A percentile compares a stretch with the other conserved stretches of the same genome.
Conservation (phyloP, 2,888 invertebrate species). For the Caenorhabditis uteleia region DNA sequence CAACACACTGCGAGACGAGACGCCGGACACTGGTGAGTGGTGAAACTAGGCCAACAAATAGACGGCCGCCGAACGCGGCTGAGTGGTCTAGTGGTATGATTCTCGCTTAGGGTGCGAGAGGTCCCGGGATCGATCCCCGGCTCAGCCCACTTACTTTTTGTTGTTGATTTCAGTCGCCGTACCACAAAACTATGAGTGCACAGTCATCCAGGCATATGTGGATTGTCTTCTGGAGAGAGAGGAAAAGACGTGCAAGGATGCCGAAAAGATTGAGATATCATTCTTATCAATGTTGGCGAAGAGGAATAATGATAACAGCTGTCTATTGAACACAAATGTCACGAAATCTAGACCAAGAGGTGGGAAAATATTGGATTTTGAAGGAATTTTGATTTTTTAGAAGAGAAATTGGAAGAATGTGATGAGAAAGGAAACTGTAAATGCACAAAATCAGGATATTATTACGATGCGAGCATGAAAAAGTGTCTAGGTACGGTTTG, state of each 20-base stretch:
- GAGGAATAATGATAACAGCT: slow-evolving; percentile 30
- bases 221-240: slow-evolving; percentile 48
- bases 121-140: slow-evolving; percentile 69
- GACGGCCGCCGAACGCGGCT: slow-evolving; percentile 32
- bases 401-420: slow-evolving; percentile 50
- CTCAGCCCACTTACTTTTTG: slow-evolving; percentile 54
- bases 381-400: slow-evolving; percentile 8
- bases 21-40: slow-evolving; percentile 33
- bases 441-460: slow-evolving; percentile 50
- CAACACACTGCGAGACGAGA: slow-evolving; percentile 45
- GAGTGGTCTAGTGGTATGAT: slow-evolving; percentile 71
- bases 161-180: slow-evolving; percentile 11
- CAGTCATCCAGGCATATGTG: slow-evolving; percentile 46
- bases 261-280: slow-evolving; percentile 48
- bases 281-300: slow-evolving; percentile 43
- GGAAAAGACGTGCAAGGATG: slow-evolving; percentile 35
- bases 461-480: slow-evolving; percentile 42
- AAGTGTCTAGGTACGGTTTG: slow-evolving; percentile 59
- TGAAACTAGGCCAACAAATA: not conserved
- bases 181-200: slow-evolving; percentile 42
- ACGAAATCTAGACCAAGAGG: slow-evolving; percentile 30
- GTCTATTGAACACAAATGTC: slow-evolving; percentile 36
- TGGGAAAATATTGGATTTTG: slow-evolving; percentile 4
- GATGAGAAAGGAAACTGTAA: slow-evolving; percentile 50
- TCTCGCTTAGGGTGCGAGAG: slow-evolving; percentile 71